Conservation (phyloP, 2,797 vertebrate genomes). For the Melanotaenia nigrans region DNA sequence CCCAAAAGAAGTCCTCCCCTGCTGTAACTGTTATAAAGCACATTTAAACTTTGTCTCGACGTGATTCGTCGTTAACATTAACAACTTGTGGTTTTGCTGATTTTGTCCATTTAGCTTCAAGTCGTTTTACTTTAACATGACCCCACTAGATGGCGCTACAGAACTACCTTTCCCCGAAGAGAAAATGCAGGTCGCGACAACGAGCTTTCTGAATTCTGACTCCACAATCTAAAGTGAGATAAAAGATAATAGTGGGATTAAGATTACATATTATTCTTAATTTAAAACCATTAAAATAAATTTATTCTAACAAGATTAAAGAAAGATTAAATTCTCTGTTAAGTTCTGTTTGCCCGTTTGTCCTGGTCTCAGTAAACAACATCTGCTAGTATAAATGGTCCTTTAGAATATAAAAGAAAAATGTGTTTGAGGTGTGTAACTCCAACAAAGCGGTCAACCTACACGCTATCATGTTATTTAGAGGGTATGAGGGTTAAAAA, state of each 20-base stretch:
- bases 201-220: neutral
- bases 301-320: neutral
- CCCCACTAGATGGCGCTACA: slow-evolving; percentile 49
- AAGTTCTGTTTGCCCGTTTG: neutral
- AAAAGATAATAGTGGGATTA: neutral
- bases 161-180: neutral
- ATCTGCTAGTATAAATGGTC: too few relatives aligned
- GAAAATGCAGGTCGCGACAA: too few relatives aligned
- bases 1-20: too few relatives aligned
- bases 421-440: neutral
- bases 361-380: neutral
- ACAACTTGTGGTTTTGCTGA: neutral
- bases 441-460: neutral
- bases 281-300: neutral
- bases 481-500: neutral
- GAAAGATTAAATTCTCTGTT: neutral
- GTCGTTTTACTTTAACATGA: neutral
- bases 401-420: neutral
- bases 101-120: neutral
- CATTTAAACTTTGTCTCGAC: neutral
- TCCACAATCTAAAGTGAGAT: neutral
- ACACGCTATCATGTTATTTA: neutral
- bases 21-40: neutral
- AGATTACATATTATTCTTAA: neutral
- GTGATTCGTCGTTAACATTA: neutral